Evolutionary conservation across 2,113 vertebrate species (phyloP).

Genomic region (Phalacrocorax pelagicus): DNA sequence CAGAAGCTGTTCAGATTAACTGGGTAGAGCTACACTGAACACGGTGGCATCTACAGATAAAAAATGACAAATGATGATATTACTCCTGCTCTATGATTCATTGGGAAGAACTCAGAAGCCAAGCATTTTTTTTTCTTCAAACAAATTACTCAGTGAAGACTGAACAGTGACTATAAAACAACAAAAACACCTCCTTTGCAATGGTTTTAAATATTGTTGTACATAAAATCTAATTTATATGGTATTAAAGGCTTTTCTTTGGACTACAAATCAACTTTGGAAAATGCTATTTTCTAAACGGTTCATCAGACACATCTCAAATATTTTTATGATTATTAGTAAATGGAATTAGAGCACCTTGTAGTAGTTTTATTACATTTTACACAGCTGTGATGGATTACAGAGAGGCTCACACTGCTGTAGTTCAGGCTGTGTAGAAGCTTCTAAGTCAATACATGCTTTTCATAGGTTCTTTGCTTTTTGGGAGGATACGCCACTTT

Average conservation of each 20-base stretch:
- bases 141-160: constrained; percentile 12
- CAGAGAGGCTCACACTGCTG: background rate
- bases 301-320: constrained; percentile 33
- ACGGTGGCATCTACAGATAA: constrained; percentile 23
- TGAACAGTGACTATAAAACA: constrained; percentile 31
- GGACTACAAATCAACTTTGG: constrained; percentile 31
- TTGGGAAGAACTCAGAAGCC: background rate
- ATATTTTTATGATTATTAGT: constrained; percentile 38
- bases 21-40: background rate
- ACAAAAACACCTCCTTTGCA: constrained; percentile 20
- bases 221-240: constrained; percentile 60
- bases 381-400: background rate
- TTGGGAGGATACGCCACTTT: background rate
- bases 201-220: constrained; percentile 44
- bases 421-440: background rate
- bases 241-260: constrained; percentile 24
- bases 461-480: background rate
- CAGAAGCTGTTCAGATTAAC: constrained; percentile 6
- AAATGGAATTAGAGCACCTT: constrained; percentile 52
- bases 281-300: background rate
- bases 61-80: constrained; percentile 31
- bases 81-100: constrained; percentile 37
- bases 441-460: background rate
- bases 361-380: constrained; percentile 43
- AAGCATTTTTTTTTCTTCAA: background rate